Base-by-base conservation (phyloP, 2,888 invertebrate genomes). In the Toxonevra muliebris region DNA sequence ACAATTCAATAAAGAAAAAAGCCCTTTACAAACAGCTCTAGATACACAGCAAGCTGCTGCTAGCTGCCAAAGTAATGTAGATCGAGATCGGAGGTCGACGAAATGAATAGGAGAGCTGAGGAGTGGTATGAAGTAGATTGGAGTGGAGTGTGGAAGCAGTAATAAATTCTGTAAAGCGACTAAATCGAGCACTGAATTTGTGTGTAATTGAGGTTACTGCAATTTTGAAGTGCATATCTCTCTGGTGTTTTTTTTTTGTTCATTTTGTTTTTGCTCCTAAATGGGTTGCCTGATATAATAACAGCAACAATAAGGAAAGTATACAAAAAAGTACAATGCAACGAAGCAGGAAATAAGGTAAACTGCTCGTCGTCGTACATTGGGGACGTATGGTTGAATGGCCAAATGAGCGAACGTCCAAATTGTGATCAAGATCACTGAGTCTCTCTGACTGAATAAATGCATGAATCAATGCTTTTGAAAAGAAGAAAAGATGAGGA, bases 191-290 rank as follows among this genome's bases (percentile, higher is more conserved):
- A 53, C 55, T 62, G 66, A 62, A 66, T 66, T 66, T 63, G 65
- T 76, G 72, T 79, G 79, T 79, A 79, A 79, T 80, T 80, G 79
- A 76, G 79, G 76, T 80, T 78, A 76, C 74, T 75, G 74, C 77
- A 75, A 78, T 79, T 77, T 76, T 71, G 75, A 74, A 72, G 76
- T 74, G 71, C 73, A 72, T 74, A 69, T 69, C 69, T 48, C 66
- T 68, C 52, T 53, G 69, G 69, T 71, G 71, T 75, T 74, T 70
- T 71, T 73, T 75, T 74, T 75, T 76, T 74, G 69, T 69, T 67
- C 13, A 5, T 48, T 13, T 48, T 48, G 48, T 48, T 48, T 13
- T 48, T 48, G 48, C 15, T 48, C n/a, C 15, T 48, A 15, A n/a
- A n/a, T 48, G 13, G 13, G 48, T 13, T 48, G 48, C 48, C 48